Conservation (phyloP, 2,888 invertebrate genomes). For the Diarsia dahlii region DNA sequence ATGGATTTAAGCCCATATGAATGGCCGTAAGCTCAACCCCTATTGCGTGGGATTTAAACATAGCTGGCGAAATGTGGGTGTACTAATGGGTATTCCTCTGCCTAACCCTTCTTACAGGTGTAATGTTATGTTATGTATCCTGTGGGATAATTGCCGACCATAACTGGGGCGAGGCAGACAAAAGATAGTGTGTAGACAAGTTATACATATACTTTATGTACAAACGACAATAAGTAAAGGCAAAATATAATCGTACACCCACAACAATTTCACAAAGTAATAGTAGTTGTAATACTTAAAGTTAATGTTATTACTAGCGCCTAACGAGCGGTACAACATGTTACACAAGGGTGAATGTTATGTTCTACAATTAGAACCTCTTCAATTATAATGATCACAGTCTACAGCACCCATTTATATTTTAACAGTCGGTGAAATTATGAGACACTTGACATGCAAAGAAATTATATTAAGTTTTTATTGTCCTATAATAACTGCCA, state of each 20-base stretch:
- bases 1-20: background rate
- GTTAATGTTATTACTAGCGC: slow-evolving; percentile 45
- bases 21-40: background rate
- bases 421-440: background rate
- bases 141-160: too few species aligned
- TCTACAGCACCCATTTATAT: background rate
- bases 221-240: slow-evolving; percentile 4
- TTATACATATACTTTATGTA: background rate
- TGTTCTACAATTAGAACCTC: slow-evolving; percentile 40
- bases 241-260: slow-evolving; percentile 21
- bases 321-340: slow-evolving; percentile 44
- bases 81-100: background rate
- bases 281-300: slow-evolving; percentile 36
- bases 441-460: background rate
- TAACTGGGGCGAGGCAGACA: too few species aligned
- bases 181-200: too few species aligned
- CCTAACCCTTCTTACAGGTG: background rate
- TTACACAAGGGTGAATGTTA: slow-evolving; percentile 42
- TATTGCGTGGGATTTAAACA: background rate
- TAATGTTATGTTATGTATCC: background rate
- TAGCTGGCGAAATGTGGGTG: background rate
- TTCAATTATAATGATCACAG: slow-evolving; percentile 33
- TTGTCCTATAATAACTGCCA: too few species aligned
- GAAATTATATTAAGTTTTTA: background rate
- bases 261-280: slow-evolving; percentile 40